Conservation (phyloP, 2,797 vertebrate genomes). For the Oceanodroma leucorhoa region DNA sequence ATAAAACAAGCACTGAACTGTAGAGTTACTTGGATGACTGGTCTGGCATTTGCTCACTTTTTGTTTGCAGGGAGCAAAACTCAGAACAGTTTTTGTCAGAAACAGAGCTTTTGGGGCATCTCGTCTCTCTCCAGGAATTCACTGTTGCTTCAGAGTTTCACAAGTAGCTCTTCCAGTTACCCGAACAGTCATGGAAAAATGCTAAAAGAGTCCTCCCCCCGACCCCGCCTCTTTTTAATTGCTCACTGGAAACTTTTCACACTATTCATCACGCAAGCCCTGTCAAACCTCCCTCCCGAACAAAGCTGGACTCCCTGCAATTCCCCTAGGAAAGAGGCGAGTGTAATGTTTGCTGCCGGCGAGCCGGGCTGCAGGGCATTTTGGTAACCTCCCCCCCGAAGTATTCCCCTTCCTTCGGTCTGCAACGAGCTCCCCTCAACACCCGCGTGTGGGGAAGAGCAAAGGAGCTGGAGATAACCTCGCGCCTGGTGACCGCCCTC, state of each 20-base stretch:
- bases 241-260: neutral
- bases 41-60: neutral
- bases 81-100: neutral
- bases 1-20: neutral
- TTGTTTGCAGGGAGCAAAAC: neutral
- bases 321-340: neutral
- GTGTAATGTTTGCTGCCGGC: neutral
- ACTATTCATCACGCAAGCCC: neutral
- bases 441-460: neutral
- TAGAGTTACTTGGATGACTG: neutral
- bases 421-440: neutral
- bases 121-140: neutral
- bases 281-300: neutral
- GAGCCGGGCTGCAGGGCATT: neutral
- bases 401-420: neutral
- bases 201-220: fast-evolving
- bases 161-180: neutral
- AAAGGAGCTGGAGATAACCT: neutral
- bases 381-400: neutral
- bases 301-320: neutral
- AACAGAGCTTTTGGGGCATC: neutral
- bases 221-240: neutral
- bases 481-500: fast-evolving
- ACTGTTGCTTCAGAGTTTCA: neutral
- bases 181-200: neutral